These are phyloP conservation scores for Phyllotis vaccarum DNA, from an alignment of 2,797 vertebrate genomes.

Conservation along the genomic window DNA sequence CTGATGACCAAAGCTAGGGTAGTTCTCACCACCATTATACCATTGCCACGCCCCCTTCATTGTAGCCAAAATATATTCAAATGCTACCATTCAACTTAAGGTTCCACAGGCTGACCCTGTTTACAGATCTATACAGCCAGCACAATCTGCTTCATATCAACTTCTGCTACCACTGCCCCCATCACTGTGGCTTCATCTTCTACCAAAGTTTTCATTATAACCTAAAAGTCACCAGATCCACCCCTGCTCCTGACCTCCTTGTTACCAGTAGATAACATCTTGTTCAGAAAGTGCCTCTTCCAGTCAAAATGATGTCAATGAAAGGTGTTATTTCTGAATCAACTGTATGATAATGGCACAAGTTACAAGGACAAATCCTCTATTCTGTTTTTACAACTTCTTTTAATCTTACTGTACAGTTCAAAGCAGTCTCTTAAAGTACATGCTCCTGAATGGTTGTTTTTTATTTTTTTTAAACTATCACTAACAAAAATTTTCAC, in stretches of 20 bases:
- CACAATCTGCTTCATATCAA: conserved; percentile 91
- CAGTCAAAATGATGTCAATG: conserved; percentile 97
- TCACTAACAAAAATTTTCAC: conserved; percentile 93
- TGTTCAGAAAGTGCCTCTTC: conserved; percentile 98
- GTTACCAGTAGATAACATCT: conserved; percentile 93
- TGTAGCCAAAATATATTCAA: conserved; percentile 92
- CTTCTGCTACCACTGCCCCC: conserved; percentile 91
- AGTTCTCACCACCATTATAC: neutral
- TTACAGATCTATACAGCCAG: conserved; percentile 91
- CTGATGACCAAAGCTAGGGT: neutral
- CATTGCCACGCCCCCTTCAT: conserved; percentile 88
- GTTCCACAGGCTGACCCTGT: conserved; percentile 92
- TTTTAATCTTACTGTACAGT: conserved; percentile 90
- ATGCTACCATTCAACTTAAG: conserved; percentile 91
- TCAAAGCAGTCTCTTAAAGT: conserved; percentile 96
- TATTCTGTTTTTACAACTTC: conserved; percentile 95
- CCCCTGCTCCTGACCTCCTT: conserved; percentile 90
- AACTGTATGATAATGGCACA: conserved; percentile 97
- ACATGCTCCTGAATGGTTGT: conserved; percentile 91
- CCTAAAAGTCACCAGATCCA: neutral
- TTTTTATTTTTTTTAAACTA: conserved; percentile 89
- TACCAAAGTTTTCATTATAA: conserved; percentile 86
- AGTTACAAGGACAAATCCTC: conserved; percentile 93
- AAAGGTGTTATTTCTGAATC: conserved; percentile 98
- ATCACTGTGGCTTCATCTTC: conserved; percentile 90